Evolutionary conservation across 2,113 vertebrate genomes (phyloP), one percentile per base, ranked within the genome.

Genomic region (Tor tambroides): DNA sequence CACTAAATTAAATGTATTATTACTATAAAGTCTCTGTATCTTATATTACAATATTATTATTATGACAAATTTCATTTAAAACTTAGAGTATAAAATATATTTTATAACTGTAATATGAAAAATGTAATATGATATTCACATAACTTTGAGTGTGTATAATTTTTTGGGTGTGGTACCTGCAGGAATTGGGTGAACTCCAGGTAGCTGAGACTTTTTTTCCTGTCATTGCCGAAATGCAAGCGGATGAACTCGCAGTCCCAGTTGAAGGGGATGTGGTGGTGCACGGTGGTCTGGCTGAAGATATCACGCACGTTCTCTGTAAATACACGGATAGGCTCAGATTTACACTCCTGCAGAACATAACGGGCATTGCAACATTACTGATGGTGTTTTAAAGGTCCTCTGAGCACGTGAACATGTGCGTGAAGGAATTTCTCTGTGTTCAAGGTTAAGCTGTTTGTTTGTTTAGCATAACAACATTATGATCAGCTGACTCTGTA

Each of bases 201-300:
- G 94, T 99, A 99, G 94, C 93, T 97, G 92, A 99, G 96, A 83
- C 94, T 94, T 92, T 98, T 99, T 93, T 97, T 98, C 91, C 95
- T 94, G 91, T 98, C 96, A 89, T 97, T 96, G 30, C 98, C 98
- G 91, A 99, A 99, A 93, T 99, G 98, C 89, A 99, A 95, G 43
- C 96, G 96, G 93, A 99, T 97, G 92, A 99, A 99, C 72, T 98
- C 98, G 89, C 98, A 98, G 91, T 99, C 96, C 98, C 98, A 99
- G 94, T 98, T 99, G 94, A 99, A 99, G 90, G 98, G 98, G 92
- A 99, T 99, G 92, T 99, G 98, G 91, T 96, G 98, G 92, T 99
- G 98, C 92, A 97, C 96, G 26, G 95, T 94, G 83, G 97, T 99
- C 95, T 99, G 97, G 90, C 97, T 97, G 93, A 99, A 98, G 94